Percentiles rank a stretch among this genome's conserved stretches.
Evolutionary conservation across 2,888 invertebrate genomes (phyloP).

Genomic region (Drosophila macrospina): DNA sequence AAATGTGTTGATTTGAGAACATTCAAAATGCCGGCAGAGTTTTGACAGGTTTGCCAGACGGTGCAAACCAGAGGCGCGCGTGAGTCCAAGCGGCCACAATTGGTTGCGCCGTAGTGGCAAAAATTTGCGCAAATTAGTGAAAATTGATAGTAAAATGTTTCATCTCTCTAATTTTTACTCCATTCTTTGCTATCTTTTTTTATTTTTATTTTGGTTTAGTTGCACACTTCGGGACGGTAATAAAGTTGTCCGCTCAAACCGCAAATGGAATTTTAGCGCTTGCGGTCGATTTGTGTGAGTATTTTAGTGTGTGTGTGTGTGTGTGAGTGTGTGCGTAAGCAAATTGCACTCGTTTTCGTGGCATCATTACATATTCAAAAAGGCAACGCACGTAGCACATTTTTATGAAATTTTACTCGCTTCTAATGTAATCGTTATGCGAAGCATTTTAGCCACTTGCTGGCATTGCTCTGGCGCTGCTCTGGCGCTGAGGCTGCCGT

Average conservation of each 20-base stretch:
- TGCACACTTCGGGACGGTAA: constrained; percentile 62
- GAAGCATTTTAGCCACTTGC: constrained; percentile 52
- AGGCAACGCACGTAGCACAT: constrained; percentile 75
- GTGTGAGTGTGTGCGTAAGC: constrained; percentile 50
- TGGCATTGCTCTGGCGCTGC: constrained; percentile 6
- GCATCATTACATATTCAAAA: constrained; percentile 76
- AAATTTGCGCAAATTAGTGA: constrained; percentile 70
- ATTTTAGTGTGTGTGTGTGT: constrained; percentile 28
- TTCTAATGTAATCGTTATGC: constrained; percentile 77
- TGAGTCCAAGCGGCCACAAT: constrained; percentile 62
- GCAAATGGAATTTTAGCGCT: constrained; percentile 75
- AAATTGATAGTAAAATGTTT: constrained; percentile 70
- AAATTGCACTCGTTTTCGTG: constrained; percentile 71
- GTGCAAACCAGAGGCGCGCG: constrained; percentile 50
- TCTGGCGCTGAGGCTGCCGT: constrained; percentile 19
- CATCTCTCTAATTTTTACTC: constrained; percentile 33
- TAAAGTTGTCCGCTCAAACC: constrained; percentile 69
- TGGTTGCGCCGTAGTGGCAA: constrained; percentile 62
- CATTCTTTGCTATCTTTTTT: background rate
- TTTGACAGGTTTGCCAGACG: constrained; percentile 61
- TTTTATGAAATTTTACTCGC: constrained; percentile 78
- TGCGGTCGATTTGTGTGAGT: constrained; percentile 60
- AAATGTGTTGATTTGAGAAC: constrained; percentile 39
- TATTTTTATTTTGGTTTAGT: constrained; percentile 7
- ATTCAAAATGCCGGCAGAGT: constrained; percentile 38